Base-by-base conservation (phyloP, 2,888 invertebrate species). In the Himalopsyche kuldschensis region DNA sequence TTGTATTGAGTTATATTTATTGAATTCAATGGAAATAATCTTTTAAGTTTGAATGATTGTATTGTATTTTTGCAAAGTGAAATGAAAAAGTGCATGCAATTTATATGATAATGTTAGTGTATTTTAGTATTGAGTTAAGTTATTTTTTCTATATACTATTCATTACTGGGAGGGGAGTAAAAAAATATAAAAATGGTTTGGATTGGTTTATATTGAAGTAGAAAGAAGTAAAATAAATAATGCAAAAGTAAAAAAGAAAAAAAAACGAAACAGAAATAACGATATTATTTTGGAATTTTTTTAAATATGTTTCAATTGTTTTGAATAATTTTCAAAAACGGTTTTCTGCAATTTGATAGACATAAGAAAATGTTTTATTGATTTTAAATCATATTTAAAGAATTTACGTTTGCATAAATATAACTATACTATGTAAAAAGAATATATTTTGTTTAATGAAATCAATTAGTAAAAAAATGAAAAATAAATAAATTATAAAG, bases 91-190 rank as follows among this genome's bases (percentile, higher is more conserved):
- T 55, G 24, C 55, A 55, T 55, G 55, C 55, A 55, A 55, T 55
- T 55, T 20, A 8, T 55, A 55, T 55, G 55, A 20, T 55, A 20
- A 55, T 24, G 69, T 69, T 69, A 69, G 27, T 69, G 20, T 69
- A 30, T 27, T 11, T 47, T 10, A 20, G 24, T 55, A 20, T 3
- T 6, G 11, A 41, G 41, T 41, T 41, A 41, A 41, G 0, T 5
- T 15, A 55, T 55, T 30, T 69, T 30, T 87, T 85, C 84, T 85
- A 83, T 85, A 81, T 84, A 78, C 84, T 85, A 83, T 82, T 81
- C 80, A 76, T 82, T 79, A 81, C 78, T 82, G 80, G 84, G 80
- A 75, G 76, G 85, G 82, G 85, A 82, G 75, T 46, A 79, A 47
- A 79, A 11, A 15, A 63, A 32, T 17, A 79, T 35, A 79, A 80